phyloP scores from a whole-genome alignment of 2,888 invertebrate genomes.

The Rhagophthalmus giganteus region DNA sequence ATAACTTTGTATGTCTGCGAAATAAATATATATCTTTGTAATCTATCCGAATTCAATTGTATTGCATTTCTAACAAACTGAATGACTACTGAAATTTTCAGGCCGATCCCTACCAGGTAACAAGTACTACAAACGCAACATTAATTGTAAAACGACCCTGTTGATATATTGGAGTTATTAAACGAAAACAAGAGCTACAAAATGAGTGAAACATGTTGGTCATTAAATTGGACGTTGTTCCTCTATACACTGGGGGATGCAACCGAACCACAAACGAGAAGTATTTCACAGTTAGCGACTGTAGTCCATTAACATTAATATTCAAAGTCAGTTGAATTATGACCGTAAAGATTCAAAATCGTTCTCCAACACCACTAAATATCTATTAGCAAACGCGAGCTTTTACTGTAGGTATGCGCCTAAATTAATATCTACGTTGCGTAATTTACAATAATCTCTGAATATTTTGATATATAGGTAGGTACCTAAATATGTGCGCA shows the following conservation, averaged over 20 bases:
- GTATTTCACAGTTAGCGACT: not conserved
- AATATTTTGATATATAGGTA: too few species aligned
- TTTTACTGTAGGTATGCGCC: too few species aligned
- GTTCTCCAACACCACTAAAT: not conserved
- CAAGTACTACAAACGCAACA: too few species aligned
- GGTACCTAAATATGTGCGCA: too few species aligned
- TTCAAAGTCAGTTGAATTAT: not conserved
- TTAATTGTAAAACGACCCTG: not conserved
- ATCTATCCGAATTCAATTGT: too few species aligned
- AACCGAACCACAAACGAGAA: not conserved
- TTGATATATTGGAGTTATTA: not conserved
- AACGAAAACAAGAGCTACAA: not conserved
- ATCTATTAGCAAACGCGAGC: not conserved
- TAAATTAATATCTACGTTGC: too few species aligned
- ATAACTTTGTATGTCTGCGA: too few species aligned
- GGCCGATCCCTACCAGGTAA: too few species aligned
- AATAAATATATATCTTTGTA: too few species aligned
- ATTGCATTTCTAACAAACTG: too few species aligned
- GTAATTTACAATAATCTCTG: too few species aligned
- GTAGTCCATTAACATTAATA: not conserved
- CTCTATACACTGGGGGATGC: constrained; percentile 13
- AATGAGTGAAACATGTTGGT: constrained; percentile 23
- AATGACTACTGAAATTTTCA: too few species aligned
- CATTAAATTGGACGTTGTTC: constrained; percentile 28
- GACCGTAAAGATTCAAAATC: not conserved